These are phyloP conservation scores for Choloepus hoffmanni DNA, from an alignment of 2,113 vertebrate genomes.

Conservation along the genomic window DNA sequence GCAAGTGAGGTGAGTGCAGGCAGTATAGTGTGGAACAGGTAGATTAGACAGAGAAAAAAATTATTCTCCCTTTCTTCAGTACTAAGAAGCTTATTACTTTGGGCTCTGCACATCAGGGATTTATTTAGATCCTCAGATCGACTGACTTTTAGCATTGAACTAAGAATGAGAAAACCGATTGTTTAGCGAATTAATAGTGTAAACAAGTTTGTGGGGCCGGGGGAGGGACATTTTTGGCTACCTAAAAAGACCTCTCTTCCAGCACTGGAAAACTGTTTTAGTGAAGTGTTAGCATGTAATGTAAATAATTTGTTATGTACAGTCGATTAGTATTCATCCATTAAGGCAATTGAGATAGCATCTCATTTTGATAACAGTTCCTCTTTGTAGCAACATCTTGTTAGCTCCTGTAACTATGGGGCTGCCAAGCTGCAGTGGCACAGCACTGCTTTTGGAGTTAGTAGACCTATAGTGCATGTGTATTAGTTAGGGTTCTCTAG, in stretches of 20 bases:
- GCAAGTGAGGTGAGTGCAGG: not conserved
- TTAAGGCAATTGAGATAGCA: not conserved
- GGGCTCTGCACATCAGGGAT: not conserved
- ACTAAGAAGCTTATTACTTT: not conserved
- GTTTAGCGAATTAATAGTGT: slow-evolving; percentile 36
- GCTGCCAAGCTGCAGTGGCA: not conserved
- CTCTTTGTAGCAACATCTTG: not conserved
- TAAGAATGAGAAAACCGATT: not conserved
- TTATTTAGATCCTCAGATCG: not conserved
- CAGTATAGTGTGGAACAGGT: slow-evolving; percentile 43
- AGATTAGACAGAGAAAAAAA: not conserved
- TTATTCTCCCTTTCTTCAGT: not conserved
- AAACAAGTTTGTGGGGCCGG: not conserved
- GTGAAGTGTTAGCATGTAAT: not conserved
- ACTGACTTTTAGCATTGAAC: not conserved
- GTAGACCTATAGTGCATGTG: not conserved
- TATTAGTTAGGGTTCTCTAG: too few species aligned
- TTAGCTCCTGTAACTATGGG: not conserved
- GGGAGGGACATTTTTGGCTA: not conserved
- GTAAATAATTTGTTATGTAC: not conserved
- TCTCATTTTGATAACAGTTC: not conserved
- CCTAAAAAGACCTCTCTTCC: slow-evolving; percentile 13
- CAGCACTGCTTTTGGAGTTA: not conserved
- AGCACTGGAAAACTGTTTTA: not conserved
- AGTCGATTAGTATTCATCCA: not conserved